These are phyloP conservation scores for Teinopalpus imperialis DNA, from an alignment of 2,888 invertebrate species.

Conservation along the genomic window DNA sequence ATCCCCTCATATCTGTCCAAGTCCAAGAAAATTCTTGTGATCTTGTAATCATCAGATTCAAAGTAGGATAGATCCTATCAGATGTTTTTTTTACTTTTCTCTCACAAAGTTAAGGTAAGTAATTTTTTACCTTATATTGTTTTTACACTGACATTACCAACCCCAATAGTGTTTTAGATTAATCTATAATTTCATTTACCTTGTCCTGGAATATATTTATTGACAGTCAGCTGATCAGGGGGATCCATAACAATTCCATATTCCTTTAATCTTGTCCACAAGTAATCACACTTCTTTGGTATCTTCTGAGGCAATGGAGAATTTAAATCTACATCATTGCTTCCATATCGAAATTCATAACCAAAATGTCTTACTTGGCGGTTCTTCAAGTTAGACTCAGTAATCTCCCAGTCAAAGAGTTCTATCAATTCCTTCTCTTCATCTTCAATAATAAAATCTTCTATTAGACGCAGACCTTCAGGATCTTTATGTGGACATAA, in stretches of 20 bases:
- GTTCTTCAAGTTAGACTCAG: slow-evolving; percentile 85
- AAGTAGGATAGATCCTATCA: no score
- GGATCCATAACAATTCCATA: slow-evolving; percentile 54
- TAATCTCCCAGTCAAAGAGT: slow-evolving; percentile 77
- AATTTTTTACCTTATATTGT: no score
- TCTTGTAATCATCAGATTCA: no score
- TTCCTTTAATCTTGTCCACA: slow-evolving; percentile 83
- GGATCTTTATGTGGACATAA: slow-evolving; percentile 73
- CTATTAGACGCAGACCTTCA: slow-evolving; percentile 85
- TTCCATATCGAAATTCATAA: slow-evolving; percentile 94
- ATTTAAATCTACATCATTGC: slow-evolving; percentile 90
- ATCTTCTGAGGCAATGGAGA: slow-evolving; percentile 85
- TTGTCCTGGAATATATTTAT: slow-evolving; percentile 92
- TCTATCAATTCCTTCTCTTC: slow-evolving; percentile 85
- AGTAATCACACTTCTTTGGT: slow-evolving; percentile 85
- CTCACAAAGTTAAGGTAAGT: no score
- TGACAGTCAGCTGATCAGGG: slow-evolving; percentile 93
- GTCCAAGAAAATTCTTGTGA: no score
- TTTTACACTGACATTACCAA: no score
- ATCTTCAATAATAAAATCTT: slow-evolving; percentile 86
- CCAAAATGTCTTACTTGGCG: slow-evolving; percentile 95
- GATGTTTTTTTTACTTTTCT: no score
- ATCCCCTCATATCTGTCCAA: no score
- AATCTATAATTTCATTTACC: no score
- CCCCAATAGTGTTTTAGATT: no score